A percentile compares a stretch with the other conserved stretches of the same genome.
phyloP scores from a whole-genome alignment of 2,797 vertebrate genomes.

The Zenarchopterus dispar region DNA sequence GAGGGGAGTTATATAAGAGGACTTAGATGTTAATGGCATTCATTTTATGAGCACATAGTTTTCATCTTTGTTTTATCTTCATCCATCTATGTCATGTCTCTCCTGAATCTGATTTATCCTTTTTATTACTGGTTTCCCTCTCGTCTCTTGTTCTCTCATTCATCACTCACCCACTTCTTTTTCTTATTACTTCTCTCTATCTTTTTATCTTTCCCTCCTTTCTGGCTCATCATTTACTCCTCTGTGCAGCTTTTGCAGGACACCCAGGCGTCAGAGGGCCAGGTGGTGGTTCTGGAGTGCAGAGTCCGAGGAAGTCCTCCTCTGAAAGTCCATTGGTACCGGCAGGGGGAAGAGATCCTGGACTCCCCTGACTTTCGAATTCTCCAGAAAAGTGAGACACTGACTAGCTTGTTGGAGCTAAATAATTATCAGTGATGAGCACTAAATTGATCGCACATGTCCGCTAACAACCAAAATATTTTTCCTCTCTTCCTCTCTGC shows the following conservation, averaged over 20 bases:
- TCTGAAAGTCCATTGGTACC: conserved; percentile 89
- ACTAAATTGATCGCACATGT: too few relatives aligned
- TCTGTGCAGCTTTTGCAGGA: conserved; percentile 88
- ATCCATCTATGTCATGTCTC: conserved; percentile 6
- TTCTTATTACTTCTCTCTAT: conserved; percentile 5
- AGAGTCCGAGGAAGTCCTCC: conserved; percentile 89
- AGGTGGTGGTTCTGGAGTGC: conserved; percentile 95
- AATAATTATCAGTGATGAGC: not conserved
- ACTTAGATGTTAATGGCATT: not conserved
- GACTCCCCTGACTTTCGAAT: conserved; percentile 97
- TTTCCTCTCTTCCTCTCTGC: conserved; percentile 11
- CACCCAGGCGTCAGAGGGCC: conserved; percentile 88
- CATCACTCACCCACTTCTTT: conserved; percentile 2
- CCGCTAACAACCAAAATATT: conserved; percentile 19
- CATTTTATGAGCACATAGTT: conserved; percentile 1
- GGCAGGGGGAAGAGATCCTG: conserved; percentile 91
- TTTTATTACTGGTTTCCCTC: conserved; percentile 15
- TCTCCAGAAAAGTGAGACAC: conserved; percentile 94
- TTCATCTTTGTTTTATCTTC: conserved; percentile 3
- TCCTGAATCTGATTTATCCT: conserved; percentile 12
- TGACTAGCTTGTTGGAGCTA: not conserved
- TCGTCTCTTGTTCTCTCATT: conserved; percentile 28
- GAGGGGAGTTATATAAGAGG: not conserved
- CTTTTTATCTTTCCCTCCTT: not conserved
- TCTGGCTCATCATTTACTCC: not conserved